Evolutionary conservation across 1,140 invertebrate species (phyloP).

Genomic region (Panulirus ornatus): DNA sequence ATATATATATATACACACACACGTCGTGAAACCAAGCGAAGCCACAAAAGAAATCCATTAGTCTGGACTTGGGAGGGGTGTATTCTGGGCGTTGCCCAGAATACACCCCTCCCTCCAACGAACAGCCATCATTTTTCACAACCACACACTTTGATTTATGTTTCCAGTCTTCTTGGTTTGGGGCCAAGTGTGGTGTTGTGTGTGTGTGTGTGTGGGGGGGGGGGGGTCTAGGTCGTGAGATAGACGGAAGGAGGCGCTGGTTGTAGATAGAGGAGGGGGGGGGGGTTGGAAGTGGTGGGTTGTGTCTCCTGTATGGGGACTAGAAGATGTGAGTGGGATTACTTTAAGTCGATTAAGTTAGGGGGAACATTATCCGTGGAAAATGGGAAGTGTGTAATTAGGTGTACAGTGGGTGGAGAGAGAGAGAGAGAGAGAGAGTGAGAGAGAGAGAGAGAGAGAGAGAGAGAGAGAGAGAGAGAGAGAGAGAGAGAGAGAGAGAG

Average conservation of each 20-base stretch:
- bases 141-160: slow-evolving; percentile 28
- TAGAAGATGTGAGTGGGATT: no score
- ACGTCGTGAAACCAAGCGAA: no score
- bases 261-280: background rate
- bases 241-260: background rate
- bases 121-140: slow-evolving; percentile 19
- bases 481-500: background rate
- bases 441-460: background rate
- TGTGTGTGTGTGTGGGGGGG: no score
- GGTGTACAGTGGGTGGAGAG: background rate
- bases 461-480: slow-evolving; percentile 6
- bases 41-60: slow-evolving; percentile 41
- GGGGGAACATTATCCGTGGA: no score
- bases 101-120: background rate
- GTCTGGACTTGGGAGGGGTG: background rate
- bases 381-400: no score
- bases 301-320: no score
- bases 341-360: no score
- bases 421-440: background rate
- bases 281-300: no score
- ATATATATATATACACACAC: no score
- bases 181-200: no score
- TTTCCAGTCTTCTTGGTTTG: background rate
- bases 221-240: no score
- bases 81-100: background rate